Evolutionary conservation across 37 sponge, comb jelly and placozoan species (phyloP).

Genomic region (Haliclona indistincta): DNA sequence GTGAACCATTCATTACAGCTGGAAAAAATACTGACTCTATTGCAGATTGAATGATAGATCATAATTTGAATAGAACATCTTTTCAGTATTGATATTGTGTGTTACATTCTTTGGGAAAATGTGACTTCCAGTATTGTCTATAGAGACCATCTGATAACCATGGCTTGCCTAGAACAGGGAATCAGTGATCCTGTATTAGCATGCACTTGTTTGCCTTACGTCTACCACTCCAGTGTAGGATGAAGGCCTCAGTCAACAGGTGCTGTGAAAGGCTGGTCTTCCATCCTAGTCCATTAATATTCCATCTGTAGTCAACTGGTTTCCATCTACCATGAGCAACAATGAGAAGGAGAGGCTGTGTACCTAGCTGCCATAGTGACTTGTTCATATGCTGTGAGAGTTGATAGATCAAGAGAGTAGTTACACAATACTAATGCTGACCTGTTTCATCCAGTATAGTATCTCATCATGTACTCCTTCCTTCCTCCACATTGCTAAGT

Average conservation of each 20-base stretch:
- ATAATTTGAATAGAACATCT: no score
- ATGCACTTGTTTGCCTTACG: slow-evolving; percentile 14
- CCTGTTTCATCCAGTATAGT: slow-evolving; percentile 73
- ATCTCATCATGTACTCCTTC: slow-evolving; percentile 42
- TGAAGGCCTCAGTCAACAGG: slow-evolving; percentile 21
- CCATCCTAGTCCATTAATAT: slow-evolving; percentile 73
- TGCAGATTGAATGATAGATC: no score
- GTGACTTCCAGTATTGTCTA: slow-evolving; percentile 31
- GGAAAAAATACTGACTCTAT: no score
- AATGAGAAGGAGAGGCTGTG: slow-evolving; percentile 78
- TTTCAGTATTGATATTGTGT: no score
- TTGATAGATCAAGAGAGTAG: slow-evolving; percentile 1
- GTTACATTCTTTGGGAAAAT: slow-evolving; percentile 27
- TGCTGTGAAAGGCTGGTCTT: slow-evolving; percentile 20
- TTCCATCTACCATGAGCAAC: slow-evolving; percentile 56
- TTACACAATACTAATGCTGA: neutral
- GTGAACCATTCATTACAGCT: no score
- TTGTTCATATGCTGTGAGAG: slow-evolving; percentile 30
- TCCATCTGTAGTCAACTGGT: slow-evolving; percentile 55
- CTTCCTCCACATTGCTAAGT: slow-evolving; percentile 66
- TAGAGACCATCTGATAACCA: slow-evolving; percentile 75
- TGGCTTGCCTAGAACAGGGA: slow-evolving; percentile 59
- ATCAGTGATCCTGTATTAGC: neutral
- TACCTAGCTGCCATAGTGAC: slow-evolving; percentile 69
- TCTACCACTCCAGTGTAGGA: slow-evolving; percentile 83